Evolutionary conservation across 2,888 invertebrate genomes (phyloP).

Genomic region (Halictus quadricinctus): DNA sequence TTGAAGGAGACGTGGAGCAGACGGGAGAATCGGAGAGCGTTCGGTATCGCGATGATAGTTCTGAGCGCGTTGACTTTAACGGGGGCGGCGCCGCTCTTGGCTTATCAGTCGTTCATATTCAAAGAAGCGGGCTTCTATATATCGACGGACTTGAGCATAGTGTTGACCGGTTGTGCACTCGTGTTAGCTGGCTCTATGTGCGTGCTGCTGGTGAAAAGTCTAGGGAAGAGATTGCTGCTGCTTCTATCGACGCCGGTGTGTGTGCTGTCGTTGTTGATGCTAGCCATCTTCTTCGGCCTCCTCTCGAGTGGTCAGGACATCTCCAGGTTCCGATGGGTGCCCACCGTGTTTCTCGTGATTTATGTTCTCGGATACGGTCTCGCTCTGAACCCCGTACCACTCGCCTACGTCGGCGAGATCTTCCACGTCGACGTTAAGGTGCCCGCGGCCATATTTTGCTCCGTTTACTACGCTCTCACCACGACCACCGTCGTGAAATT

Average conservation of each 20-base stretch:
- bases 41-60: slow-evolving; percentile 75
- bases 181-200: slow-evolving; percentile 76
- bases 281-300: slow-evolving; percentile 77
- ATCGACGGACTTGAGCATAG: slow-evolving; percentile 75
- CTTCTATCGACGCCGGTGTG: slow-evolving; percentile 74
- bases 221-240: slow-evolving; percentile 77
- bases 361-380: slow-evolving; percentile 78
- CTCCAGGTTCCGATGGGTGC: slow-evolving; percentile 74
- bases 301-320: slow-evolving; percentile 71
- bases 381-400: slow-evolving; percentile 79
- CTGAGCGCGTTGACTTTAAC: slow-evolving; percentile 76
- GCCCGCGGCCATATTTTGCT: slow-evolving; percentile 77
- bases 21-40: slow-evolving; percentile 72
- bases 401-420: slow-evolving; percentile 80
- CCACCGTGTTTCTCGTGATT: slow-evolving; percentile 76
- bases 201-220: slow-evolving; percentile 74
- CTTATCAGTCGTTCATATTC: slow-evolving; percentile 78
- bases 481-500: slow-evolving; percentile 75
- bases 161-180: slow-evolving; percentile 75
- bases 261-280: slow-evolving; percentile 67
- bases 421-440: slow-evolving; percentile 79
- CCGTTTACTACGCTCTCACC: slow-evolving; percentile 77
- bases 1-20: slow-evolving; percentile 55
- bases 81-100: slow-evolving; percentile 78
- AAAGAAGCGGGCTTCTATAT: slow-evolving; percentile 75